Percentiles rank a stretch among this genome's conserved stretches.
These are phyloP conservation scores for Falco concolor DNA, from an alignment of 2,797 vertebrate species.

Conservation along the genomic window DNA sequence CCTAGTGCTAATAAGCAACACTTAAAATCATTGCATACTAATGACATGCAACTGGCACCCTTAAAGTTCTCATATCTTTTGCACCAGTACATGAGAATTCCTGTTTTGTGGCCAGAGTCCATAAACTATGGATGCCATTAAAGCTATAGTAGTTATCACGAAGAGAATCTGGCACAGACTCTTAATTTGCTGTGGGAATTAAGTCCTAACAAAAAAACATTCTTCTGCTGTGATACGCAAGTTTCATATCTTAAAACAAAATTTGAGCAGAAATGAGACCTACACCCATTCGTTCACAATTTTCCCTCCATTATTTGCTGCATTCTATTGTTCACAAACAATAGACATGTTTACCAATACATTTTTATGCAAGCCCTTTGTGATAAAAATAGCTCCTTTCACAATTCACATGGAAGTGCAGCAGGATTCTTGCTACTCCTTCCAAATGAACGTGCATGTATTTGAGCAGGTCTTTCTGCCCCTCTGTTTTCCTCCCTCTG, in stretches of 20 bases:
- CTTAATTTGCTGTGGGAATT: background rate
- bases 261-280: background rate
- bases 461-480: background rate
- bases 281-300: background rate
- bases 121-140: background rate
- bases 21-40: background rate
- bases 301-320: slow-evolving; percentile 42
- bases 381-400: slow-evolving; percentile 34
- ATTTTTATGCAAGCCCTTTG: background rate
- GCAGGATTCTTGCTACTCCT: background rate
- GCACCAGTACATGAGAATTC: background rate
- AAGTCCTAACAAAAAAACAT: background rate
- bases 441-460: background rate
- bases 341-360: slow-evolving; percentile 20
- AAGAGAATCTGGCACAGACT: background rate
- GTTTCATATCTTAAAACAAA: slow-evolving; percentile 1
- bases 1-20: background rate
- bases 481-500: background rate
- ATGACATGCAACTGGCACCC: background rate
- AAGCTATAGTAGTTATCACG: background rate
- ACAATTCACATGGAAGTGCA: background rate
- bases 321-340: slow-evolving; percentile 55
- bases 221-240: background rate
- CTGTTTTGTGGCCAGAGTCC: background rate
- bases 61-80: background rate